phyloP scores from a whole-genome alignment of 2,113 vertebrate genomes.

The Chamaea fasciata region DNA sequence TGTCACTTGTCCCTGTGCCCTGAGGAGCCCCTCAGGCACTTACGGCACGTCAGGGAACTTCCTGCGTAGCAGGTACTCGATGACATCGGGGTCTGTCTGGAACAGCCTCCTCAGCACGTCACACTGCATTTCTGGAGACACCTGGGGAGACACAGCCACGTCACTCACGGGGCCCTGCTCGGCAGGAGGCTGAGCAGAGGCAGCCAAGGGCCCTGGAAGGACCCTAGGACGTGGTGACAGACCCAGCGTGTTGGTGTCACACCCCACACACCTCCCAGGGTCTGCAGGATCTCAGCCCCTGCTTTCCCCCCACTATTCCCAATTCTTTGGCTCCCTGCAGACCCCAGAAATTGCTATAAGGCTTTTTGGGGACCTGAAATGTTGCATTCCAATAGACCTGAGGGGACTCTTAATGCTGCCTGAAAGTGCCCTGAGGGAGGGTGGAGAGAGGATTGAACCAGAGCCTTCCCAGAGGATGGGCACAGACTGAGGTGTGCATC shows the following conservation, averaged over 20 bases:
- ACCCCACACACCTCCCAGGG: not conserved
- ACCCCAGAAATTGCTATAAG: not conserved
- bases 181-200: not conserved
- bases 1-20: not conserved
- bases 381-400: not conserved
- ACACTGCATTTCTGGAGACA: conserved; percentile 82
- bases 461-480: not conserved
- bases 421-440: not conserved
- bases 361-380: not conserved
- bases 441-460: not conserved
- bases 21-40: not conserved
- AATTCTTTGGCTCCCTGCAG: not conserved
- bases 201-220: not conserved
- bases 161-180: accelerated
- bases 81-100: conserved; percentile 88
- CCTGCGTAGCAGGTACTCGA: conserved; percentile 87
- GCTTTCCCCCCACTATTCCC: not conserved
- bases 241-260: accelerated
- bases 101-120: conserved; percentile 87
- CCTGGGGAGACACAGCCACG: conserved; percentile 47
- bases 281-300: not conserved
- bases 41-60: conserved; percentile 20
- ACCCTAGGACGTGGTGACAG: not conserved
- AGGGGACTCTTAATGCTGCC: not conserved
- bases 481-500: not conserved